These are phyloP conservation scores for Symphodus melops DNA, from an alignment of 2,113 vertebrate genomes.

Conservation along the genomic window DNA sequence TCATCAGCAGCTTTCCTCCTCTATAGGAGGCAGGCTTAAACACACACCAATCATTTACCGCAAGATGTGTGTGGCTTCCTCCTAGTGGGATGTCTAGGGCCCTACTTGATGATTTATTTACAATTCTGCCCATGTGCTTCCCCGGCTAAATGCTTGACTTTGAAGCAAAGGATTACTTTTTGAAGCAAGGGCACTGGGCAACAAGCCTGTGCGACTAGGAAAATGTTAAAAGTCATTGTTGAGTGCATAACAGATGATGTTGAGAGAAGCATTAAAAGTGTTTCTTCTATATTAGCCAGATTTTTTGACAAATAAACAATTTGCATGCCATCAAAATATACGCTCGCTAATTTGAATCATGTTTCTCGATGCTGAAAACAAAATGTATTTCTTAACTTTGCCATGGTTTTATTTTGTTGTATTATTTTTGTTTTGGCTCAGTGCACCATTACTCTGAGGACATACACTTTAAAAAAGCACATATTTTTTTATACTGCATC, in stretches of 20 bases:
- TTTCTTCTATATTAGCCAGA: neutral
- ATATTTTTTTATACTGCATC: neutral
- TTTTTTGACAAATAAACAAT: constrained; percentile 20
- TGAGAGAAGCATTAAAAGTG: constrained; percentile 3
- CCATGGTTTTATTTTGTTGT: neutral
- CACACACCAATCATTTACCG: constrained; percentile 54
- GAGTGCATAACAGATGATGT: constrained; percentile 20
- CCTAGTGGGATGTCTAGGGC: constrained; percentile 38
- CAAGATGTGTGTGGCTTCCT: constrained; percentile 44
- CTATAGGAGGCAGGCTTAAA: constrained; percentile 55
- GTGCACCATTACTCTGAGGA: neutral
- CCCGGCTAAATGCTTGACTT: constrained; percentile 52
- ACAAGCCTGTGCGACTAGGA: constrained; percentile 53
- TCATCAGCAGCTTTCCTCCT: constrained; percentile 67
- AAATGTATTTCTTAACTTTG: neutral
- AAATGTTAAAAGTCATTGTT: constrained; percentile 39
- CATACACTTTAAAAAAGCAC: constrained; percentile 3
- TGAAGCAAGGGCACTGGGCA: constrained; percentile 48
- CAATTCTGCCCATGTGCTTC: constrained; percentile 64
- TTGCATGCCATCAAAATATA: constrained; percentile 6
- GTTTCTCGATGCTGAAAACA: neutral
- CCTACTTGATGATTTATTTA: constrained; percentile 68
- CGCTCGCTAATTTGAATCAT: neutral
- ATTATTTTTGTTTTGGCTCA: neutral
- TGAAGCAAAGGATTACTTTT: constrained; percentile 58